These are phyloP conservation scores for Dolichopus griseipennis DNA, from an alignment of 2,888 invertebrate genomes.

Conservation along the genomic window DNA sequence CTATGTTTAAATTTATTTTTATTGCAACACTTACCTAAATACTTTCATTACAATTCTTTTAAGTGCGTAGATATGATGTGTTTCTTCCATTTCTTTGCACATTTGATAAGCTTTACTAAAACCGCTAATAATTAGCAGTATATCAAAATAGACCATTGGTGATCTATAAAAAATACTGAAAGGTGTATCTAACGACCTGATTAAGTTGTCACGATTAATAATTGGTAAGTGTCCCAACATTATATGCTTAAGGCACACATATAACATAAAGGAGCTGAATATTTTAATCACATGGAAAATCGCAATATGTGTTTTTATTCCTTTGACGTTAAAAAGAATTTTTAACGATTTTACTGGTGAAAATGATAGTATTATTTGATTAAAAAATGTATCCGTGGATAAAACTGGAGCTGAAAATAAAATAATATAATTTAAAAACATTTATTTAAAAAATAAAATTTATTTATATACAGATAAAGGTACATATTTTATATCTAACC, in stretches of 20 bases:
- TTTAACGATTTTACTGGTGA: conserved; percentile 55
- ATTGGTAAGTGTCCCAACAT: conserved; percentile 55
- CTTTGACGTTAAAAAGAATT: conserved; percentile 49
- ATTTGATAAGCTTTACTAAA: conserved; percentile 55
- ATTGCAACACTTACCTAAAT: conserved; percentile 45
- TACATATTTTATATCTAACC: too few relatives aligned
- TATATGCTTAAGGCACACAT: conserved; percentile 58
- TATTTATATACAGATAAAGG: too few relatives aligned
- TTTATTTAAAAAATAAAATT: too few relatives aligned
- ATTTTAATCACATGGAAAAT: conserved; percentile 64
- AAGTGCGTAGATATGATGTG: conserved; percentile 49
- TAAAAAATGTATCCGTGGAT: conserved; percentile 10
- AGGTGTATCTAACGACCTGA: conserved; percentile 48
- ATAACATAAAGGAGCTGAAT: conserved; percentile 53
- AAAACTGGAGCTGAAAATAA: conserved; percentile 12
- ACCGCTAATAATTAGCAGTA: conserved; percentile 59
- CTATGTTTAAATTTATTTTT: too few relatives aligned
- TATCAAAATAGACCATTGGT: conserved; percentile 58
- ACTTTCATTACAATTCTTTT: conserved; percentile 52
- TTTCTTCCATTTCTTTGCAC: conserved; percentile 47
- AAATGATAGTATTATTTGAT: conserved; percentile 47
- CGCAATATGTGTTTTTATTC: conserved; percentile 48
- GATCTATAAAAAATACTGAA: conserved; percentile 53
- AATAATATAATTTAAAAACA: too few relatives aligned
- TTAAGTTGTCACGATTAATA: conserved; percentile 48